Base-by-base conservation (phyloP, 2,888 invertebrate genomes). In the Hololepta plana region DNA sequence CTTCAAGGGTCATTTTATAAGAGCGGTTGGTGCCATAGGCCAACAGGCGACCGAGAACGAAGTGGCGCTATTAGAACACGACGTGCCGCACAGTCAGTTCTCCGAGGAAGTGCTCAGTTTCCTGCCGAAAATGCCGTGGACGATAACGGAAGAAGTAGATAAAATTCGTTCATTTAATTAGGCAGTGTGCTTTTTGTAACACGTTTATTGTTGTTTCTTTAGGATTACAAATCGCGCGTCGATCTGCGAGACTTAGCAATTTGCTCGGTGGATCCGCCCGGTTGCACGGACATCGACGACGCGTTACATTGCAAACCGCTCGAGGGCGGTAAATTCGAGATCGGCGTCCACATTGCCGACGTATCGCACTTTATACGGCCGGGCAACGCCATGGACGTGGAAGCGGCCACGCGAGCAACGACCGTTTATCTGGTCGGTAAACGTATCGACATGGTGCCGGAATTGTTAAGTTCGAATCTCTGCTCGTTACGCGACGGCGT, bases 211-310 rank as follows among this genome's bases (percentile, higher is more conserved):
- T 9, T 10, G 10, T 15, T 16, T 33, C 34, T 37, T 31, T 45
- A 82, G 75, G 85, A 87, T 48, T 61, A 75, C 32, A 64, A 65
- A 12, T 70, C 69, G 39, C 68, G 96, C 12, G 71, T 69, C 6
- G 93, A 98, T 51, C 59, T 98, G 2, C 71, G 95, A 7, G 64
- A 81, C 28, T 49, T 90, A 3, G 71, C 73, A 42, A 72, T 98
- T 21, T 96, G 93, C 46, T 93, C 91, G 0, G 93, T 96, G 1
- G 95, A 96, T 63, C 96, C 96, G 3, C 90, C 91, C 0, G 96
- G 96, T 1, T 98, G 96, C 51, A 98, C 96, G 0, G 98, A 98
- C 51, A 96, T 98, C 35, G 98, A 98, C 49, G 98, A 98, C 53
- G 96, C 98, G 0, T 56, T 98, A 2, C 98, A 98, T 55, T 93